These are phyloP conservation scores for Pecten maximus DNA, from an alignment of 2,888 invertebrate genomes.

Conservation along the genomic window DNA sequence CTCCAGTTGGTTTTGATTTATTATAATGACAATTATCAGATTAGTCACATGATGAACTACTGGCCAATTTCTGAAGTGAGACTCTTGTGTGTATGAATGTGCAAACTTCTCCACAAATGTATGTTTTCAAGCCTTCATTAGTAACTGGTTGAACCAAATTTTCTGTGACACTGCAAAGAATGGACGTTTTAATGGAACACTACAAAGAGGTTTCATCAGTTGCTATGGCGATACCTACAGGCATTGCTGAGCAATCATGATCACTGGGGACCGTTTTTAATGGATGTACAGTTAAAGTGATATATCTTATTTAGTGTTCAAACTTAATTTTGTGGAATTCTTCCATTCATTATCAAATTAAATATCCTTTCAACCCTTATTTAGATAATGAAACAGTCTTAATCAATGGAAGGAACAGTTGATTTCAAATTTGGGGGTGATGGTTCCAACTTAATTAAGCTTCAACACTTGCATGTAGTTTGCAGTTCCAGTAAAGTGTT, in stretches of 20 bases:
- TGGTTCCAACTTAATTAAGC: background rate
- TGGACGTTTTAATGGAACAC: no score
- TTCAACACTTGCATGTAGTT: background rate
- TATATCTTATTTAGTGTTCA: background rate
- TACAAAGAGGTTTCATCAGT: background rate
- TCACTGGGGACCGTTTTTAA: background rate
- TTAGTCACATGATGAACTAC: no score
- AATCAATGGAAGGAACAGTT: background rate
- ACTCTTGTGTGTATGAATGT: no score
- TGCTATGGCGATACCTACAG: background rate
- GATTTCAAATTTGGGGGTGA: background rate
- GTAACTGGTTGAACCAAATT: no score
- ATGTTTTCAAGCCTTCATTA: no score
- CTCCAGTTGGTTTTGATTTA: no score
- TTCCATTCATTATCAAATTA: background rate
- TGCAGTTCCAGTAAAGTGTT: background rate
- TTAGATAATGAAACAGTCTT: background rate
- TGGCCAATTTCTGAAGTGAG: no score
- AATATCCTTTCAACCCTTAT: background rate
- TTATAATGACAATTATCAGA: no score
- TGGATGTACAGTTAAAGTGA: background rate
- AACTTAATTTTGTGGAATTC: background rate
- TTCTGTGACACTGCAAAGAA: no score
- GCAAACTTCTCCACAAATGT: no score
- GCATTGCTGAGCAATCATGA: background rate